phyloP scores from a whole-genome alignment of 1,140 invertebrate genomes.

The Listronotus oregonensis region DNA sequence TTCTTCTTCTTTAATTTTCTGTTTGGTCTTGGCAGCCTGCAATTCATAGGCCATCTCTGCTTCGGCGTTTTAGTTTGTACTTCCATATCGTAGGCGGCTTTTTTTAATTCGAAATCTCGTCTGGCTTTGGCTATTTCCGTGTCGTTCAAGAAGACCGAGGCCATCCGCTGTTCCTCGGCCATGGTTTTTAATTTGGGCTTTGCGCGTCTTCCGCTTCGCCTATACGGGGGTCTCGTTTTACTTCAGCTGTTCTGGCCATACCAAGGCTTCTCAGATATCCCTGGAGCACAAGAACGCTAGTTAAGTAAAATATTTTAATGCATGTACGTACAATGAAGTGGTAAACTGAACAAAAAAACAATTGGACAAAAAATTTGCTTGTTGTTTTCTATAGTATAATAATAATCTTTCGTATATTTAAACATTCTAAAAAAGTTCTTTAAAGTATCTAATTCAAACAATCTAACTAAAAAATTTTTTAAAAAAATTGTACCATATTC shows the following conservation, averaged over 20 bases:
- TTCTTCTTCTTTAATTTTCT: slow-evolving; percentile 94
- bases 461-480: too few species aligned
- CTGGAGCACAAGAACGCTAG: slow-evolving; percentile 50
- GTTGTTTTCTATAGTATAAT: too few species aligned
- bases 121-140: slow-evolving; percentile 96
- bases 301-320: background rate
- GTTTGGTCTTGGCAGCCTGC: slow-evolving; percentile 94
- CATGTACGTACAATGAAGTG: too few species aligned
- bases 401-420: too few species aligned
- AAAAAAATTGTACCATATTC: too few species aligned
- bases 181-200: slow-evolving; percentile 89
- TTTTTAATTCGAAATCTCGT: slow-evolving; percentile 95
- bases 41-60: slow-evolving; percentile 94
- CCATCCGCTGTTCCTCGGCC: slow-evolving; percentile 95
- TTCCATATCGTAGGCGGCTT: slow-evolving; percentile 95
- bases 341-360: too few species aligned
- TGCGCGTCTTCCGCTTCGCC: slow-evolving; percentile 92
- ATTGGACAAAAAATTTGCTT: too few species aligned
- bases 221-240: slow-evolving; percentile 94
- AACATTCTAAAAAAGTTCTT: too few species aligned
- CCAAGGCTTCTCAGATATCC: slow-evolving; percentile 94
- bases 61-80: slow-evolving; percentile 94
- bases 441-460: too few species aligned
- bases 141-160: slow-evolving; percentile 87
- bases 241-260: slow-evolving; percentile 95